These are phyloP conservation scores for Oreohelix idahoensis DNA, from an alignment of 1,140 invertebrate genomes.

Conservation along the genomic window DNA sequence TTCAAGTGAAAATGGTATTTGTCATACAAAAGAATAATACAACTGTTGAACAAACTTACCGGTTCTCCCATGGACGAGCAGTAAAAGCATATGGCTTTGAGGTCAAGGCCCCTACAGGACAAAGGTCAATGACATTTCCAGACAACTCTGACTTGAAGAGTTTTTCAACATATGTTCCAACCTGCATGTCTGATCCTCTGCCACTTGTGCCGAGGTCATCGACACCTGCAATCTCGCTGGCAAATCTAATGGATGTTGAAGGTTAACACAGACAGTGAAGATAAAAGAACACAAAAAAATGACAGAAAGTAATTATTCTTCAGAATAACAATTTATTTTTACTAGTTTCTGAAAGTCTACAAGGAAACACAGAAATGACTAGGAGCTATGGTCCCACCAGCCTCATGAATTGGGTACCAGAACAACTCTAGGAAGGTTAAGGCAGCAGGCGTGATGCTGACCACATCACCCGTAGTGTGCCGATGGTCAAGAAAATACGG, in stretches of 20 bases:
- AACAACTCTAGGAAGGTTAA: too few relatives aligned
- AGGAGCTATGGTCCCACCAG: too few relatives aligned
- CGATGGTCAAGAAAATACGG: too few relatives aligned
- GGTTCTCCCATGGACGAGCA: constrained; percentile 76
- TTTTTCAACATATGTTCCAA: constrained; percentile 99
- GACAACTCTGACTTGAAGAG: constrained; percentile 97
- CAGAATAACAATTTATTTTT: too few relatives aligned
- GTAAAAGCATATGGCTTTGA: constrained; percentile 96
- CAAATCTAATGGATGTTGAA: constrained; percentile 71
- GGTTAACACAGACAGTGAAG: too few relatives aligned
- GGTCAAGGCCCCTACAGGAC: constrained; percentile 98
- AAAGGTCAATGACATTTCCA: constrained; percentile 98
- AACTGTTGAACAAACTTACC: constrained; percentile 49
- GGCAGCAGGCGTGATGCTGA: too few relatives aligned
- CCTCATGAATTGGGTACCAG: too few relatives aligned
- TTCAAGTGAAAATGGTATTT: background rate
- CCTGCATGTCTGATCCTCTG: constrained; percentile 95
- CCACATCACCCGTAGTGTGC: too few relatives aligned
- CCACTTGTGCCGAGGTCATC: constrained; percentile 98
- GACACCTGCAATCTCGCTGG: constrained; percentile 95
- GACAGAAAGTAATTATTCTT: too few relatives aligned
- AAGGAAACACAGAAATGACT: too few relatives aligned
- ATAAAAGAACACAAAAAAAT: too few relatives aligned
- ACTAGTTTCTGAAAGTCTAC: too few relatives aligned
- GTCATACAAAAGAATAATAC: background rate